These are phyloP conservation scores for Drosophila lacicola DNA, from an alignment of 2,888 invertebrate genomes.

Conservation along the genomic window DNA sequence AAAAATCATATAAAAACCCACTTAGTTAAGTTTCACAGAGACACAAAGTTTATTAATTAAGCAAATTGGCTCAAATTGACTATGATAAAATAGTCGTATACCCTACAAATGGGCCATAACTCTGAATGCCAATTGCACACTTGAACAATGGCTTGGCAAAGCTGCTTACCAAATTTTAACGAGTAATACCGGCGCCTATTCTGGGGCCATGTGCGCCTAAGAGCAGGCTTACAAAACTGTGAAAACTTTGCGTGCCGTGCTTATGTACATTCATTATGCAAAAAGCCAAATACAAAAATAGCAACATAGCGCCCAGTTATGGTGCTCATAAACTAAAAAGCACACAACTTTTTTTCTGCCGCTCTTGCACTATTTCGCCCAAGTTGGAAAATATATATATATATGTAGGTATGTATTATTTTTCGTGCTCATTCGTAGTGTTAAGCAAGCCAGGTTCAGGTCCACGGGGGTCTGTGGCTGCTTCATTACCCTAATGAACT, in stretches of 20 bases:
- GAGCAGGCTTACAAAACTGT: conserved; percentile 40
- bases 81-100: conserved; percentile 21
- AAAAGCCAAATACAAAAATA: conserved; percentile 59
- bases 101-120: conserved; percentile 19
- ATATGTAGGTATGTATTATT: background rate
- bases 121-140: conserved; percentile 32
- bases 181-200: conserved; percentile 1
- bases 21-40: background rate
- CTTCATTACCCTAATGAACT: conserved; percentile 81
- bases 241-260: conserved; percentile 45
- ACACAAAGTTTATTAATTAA: conserved; percentile 68
- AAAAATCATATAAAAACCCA: too few relatives aligned
- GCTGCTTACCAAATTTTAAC: conserved; percentile 42
- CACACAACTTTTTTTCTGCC: conserved; percentile 59
- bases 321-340: conserved; percentile 63
- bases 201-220: conserved; percentile 56
- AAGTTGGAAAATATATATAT: conserved; percentile 8
- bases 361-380: conserved; percentile 28
- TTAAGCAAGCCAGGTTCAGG: conserved; percentile 17
- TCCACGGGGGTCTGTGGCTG: conserved; percentile 56
- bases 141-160: conserved; percentile 7
- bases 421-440: conserved; percentile 18
- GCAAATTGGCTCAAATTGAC: conserved; percentile 59
- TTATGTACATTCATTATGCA: conserved; percentile 77
- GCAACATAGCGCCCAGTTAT: conserved; percentile 60